Evolutionary conservation across 2,113 vertebrate genomes (phyloP).

Genomic region (Cheilinus undulatus): DNA sequence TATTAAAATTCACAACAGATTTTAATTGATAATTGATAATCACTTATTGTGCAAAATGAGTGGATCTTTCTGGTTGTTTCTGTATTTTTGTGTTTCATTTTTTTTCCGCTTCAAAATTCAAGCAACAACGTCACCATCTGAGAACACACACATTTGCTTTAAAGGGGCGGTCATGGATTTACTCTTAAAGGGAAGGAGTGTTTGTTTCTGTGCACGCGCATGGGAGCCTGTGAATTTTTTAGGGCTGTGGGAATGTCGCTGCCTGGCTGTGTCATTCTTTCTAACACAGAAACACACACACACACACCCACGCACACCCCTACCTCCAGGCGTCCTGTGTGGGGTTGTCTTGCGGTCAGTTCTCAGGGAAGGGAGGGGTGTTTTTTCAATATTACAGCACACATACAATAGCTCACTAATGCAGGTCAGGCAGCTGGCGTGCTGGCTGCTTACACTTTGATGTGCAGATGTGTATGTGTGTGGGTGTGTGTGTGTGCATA

Average conservation of each 20-base stretch:
- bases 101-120: no score
- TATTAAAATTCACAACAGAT: no score
- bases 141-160: neutral
- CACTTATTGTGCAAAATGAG: no score
- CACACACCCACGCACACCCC: slow-evolving; percentile 16
- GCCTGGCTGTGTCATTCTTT: slow-evolving; percentile 2
- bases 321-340: slow-evolving; percentile 25
- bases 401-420: slow-evolving; percentile 5
- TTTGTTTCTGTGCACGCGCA: slow-evolving; percentile 6
- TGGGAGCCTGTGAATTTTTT: neutral
- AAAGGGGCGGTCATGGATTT: neutral
- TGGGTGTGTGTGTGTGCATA: no score
- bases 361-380: slow-evolving; percentile 52
- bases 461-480: slow-evolving; percentile 3
- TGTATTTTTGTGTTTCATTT: no score
- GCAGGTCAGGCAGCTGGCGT: slow-evolving; percentile 16
- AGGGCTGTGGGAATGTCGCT: slow-evolving; percentile 27
- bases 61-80: no score
- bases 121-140: neutral
- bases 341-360: slow-evolving; percentile 69
- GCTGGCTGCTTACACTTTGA: neutral
- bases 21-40: no score
- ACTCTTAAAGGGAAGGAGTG: slow-evolving; percentile 2
- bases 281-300: slow-evolving; percentile 30
- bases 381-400: slow-evolving; percentile 8